Evolutionary conservation across 2,113 vertebrate genomes (phyloP).

Genomic region (Ochotona princeps): DNA sequence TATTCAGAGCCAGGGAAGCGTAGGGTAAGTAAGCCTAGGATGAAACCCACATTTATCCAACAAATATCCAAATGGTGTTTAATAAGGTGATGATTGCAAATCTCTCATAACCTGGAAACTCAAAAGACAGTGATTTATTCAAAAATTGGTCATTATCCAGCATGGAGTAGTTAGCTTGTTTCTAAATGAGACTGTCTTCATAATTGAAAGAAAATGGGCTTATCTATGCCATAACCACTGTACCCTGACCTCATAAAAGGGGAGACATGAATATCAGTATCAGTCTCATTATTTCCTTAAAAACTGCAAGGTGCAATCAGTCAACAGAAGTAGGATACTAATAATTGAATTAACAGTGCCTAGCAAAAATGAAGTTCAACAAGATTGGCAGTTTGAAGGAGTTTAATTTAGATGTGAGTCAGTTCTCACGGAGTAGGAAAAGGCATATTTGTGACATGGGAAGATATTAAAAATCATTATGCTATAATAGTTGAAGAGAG

Average conservation of each 20-base stretch:
- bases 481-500: not conserved
- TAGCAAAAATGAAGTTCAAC: slow-evolving; percentile 20
- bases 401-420: slow-evolving; percentile 22
- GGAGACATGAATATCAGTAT: not conserved
- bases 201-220: not conserved
- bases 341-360: slow-evolving; percentile 57
- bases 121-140: not conserved
- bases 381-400: not conserved
- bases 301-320: slow-evolving; percentile 39
- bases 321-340: slow-evolving; percentile 40
- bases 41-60: not conserved
- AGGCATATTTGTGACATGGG: not conserved
- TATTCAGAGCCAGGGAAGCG: not conserved
- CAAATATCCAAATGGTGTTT: not conserved
- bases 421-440: not conserved
- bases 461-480: not conserved
- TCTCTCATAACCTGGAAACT: not conserved
- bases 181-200: not conserved
- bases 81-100: not conserved
- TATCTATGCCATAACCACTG: not conserved
- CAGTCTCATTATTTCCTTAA: not conserved
- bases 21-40: too few species aligned
- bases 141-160: not conserved
- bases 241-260: not conserved
- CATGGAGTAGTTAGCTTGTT: not conserved